These are phyloP conservation scores for Sarcophaga rosellei DNA, from an alignment of 2,888 invertebrate genomes.

Conservation along the genomic window DNA sequence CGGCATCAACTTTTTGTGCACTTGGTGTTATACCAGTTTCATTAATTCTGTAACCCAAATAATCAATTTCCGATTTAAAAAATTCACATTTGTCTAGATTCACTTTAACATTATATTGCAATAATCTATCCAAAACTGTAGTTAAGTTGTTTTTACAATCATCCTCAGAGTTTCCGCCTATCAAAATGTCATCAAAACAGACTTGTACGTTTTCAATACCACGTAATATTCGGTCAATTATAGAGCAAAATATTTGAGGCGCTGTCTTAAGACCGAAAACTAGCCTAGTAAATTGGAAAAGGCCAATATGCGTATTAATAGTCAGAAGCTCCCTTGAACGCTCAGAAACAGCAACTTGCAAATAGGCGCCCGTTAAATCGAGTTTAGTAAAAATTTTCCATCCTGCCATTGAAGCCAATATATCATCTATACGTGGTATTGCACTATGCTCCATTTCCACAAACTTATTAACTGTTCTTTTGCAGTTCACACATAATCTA, in stretches of 20 bases:
- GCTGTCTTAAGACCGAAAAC: constrained; percentile 44
- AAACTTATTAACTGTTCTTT: constrained; percentile 69
- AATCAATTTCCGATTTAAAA: constrained; percentile 53
- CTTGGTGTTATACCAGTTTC: constrained; percentile 48
- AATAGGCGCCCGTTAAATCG: constrained; percentile 43
- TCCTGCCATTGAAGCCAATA: constrained; percentile 63
- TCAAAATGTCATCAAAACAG: constrained; percentile 36
- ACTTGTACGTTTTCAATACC: constrained; percentile 6
- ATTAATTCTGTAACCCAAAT: constrained; percentile 54
- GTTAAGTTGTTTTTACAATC: background rate
- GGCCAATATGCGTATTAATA: constrained; percentile 47
- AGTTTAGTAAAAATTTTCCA: constrained; percentile 44
- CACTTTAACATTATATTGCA: constrained; percentile 61
- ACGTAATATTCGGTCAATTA: constrained; percentile 17
- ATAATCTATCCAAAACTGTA: constrained; percentile 51
- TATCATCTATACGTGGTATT: constrained; percentile 66
- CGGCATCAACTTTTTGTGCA: constrained; percentile 34
- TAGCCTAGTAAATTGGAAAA: constrained; percentile 47
- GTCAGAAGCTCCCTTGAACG: constrained; percentile 46
- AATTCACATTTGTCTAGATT: constrained; percentile 64
- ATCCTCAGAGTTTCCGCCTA: too few relatives aligned
- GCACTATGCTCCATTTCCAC: constrained; percentile 72
- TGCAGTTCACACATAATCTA: constrained; percentile 76
- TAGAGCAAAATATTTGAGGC: constrained; percentile 28
- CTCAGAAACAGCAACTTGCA: constrained; percentile 38